Evolutionary conservation across 37 sponge, comb jelly and placozoan species (phyloP), one percentile per base, ranked within the genome.

Genomic region (Cladorhizidae sp.): DNA sequence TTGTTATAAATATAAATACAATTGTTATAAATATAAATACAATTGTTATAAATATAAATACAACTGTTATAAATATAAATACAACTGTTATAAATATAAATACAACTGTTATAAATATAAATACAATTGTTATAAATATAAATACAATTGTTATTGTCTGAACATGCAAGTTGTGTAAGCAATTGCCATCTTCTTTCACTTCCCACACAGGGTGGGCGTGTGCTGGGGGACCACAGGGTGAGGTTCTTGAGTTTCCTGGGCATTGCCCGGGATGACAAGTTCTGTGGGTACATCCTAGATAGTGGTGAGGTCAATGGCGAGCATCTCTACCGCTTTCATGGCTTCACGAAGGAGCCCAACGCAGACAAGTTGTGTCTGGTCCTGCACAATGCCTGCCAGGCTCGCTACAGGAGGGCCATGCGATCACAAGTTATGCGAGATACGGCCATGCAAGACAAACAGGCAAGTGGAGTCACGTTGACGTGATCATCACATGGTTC

Each of bases 341-440:
- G 93, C n/a, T 88, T 92, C 59, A 51, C 37, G 31, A 76, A 32
- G 42, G 93, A 92, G 45, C 93, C 93, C 33, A 88, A 85, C 82
- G 74, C 88, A 5, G 89, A 92, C 67, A 36, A 59, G 32, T 45
- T 92, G 43, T 88, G 89, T 33, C 81, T 92, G 18, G 76, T 81
- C 0, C 93, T 92, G 17, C 93, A 92, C 65, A 26, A 37, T n/a
- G 93, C 93, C 35, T 92, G 93, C 77, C 93, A 88, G 78, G 78
- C 80, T 37, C 57, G 84, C 26, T 89, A 84, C 76, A 80, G 80
- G 76, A 79, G 85, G 38, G 90, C 84, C 6, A 2, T 89, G 70
- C 49, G 9, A 9, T 12, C 9, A 9, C 49, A 45, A 9, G 49
- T 9, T 45, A 9, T 45, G 49, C 49, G 49, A 5, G 85, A 89